Evolutionary conservation across 1,140 invertebrate species (phyloP), one percentile per base, ranked within the genome.

Genomic region (Bursaphelenchus mucronatus): DNA sequence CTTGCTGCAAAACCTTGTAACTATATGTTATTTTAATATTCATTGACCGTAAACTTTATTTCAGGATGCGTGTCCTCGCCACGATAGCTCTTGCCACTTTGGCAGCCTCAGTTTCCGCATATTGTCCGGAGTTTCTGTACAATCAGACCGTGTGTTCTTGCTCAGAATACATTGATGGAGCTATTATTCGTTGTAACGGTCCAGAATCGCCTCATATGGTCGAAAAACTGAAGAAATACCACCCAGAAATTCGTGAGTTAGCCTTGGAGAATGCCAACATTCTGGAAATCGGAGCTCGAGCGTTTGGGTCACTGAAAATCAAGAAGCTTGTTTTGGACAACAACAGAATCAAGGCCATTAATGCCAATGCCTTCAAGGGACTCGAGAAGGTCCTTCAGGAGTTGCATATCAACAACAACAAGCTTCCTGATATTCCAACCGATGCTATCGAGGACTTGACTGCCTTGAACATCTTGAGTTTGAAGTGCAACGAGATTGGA

Each of bases 291-390:
- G 78, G 79, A 21, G 61, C 75, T 3, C 46, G 64, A 19, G 78
- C 78, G 8, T 80, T 80, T 71, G 70, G 65, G 54, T 76, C 74
- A 39, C 65, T 80, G 52, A 57, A 75, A 19, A 80, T 80, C 54
- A 80, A 80, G 63, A 80, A 81, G 53, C 73, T 80, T 7, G 75
- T 81, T 46, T 64, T 80, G 19, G 75, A 81, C 70, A 81, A 81
- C 63, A 80, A 80, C 61, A 55, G 70, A 21, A 81, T 80, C 61
- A 68, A 75, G 21, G 49, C 46, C 13, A 74, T 80, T 45, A 72
- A 81, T 47, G 56, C 56, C 13, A 61, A 80, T 57, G 79, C 78
- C 13, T 80, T 80, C 66, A 43, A 63, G 10, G 78, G 78, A 4
- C 66, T 80, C 21, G 79, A 80, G 44, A 73, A 67, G 15, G 63